Evolutionary conservation across 2,797 vertebrate species (phyloP).

Genomic region (Amniataba percoides): DNA sequence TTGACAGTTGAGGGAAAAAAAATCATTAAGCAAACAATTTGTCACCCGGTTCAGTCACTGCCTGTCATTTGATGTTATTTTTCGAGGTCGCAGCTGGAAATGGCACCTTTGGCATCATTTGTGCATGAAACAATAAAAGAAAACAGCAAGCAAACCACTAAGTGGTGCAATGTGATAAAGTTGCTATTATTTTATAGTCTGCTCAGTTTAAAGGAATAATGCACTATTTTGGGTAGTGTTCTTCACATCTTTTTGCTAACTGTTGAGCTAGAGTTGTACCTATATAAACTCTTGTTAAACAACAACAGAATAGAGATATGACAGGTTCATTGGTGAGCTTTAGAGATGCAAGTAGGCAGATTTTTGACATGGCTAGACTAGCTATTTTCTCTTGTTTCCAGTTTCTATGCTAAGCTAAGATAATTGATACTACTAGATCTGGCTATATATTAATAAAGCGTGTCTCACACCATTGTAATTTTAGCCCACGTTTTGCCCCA

Average conservation of each 20-base stretch:
- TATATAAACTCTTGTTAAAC: too few relatives aligned
- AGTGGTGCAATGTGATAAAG: too few relatives aligned
- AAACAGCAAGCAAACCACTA: not conserved
- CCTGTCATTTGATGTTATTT: not conserved
- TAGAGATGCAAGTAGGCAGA: not conserved
- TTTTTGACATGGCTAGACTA: not conserved
- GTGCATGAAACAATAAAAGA: too few relatives aligned
- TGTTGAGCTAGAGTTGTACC: not conserved
- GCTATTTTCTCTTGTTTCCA: not conserved
- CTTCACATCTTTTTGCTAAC: not conserved
- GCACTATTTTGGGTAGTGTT: slow-evolving; percentile 3
- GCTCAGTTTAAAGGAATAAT: not conserved
- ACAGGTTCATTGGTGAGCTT: not conserved
- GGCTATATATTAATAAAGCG: not conserved
- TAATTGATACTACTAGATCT: not conserved
- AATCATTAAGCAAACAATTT: not conserved
- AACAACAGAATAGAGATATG: not conserved
- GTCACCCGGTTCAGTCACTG: not conserved
- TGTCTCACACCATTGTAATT: not conserved
- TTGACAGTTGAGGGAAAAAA: not conserved
- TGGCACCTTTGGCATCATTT: too few relatives aligned
- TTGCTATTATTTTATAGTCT: not conserved
- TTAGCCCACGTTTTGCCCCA: too few relatives aligned
- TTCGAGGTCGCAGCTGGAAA: too few relatives aligned
- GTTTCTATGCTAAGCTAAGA: slow-evolving; percentile 14